Evolutionary conservation across 2,888 invertebrate species (phyloP), one percentile per base, ranked within the genome.

Genomic region (Zygaena filipendulae): DNA sequence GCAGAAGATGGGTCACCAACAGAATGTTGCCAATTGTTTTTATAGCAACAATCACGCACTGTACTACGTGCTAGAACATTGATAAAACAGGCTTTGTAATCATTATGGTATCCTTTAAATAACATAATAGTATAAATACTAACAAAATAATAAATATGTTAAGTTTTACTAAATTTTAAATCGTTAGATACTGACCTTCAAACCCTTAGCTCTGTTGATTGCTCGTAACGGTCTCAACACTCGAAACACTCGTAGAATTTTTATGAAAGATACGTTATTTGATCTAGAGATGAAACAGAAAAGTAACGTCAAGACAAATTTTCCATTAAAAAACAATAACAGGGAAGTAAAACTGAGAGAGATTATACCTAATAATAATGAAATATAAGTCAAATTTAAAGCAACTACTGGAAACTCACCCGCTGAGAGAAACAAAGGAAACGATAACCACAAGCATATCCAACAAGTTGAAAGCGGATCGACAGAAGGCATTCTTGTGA

Each of bases 21-120:
- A 99, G 94, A 84, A 99, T 98, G 88, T 98, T 98, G 82, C 98
- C 97, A 82, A 97, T 97, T 79, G 97, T 97, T 86, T 95, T 95
- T 70, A 97, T 92, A 60, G 97, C 96, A 80, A 97, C 97, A 82
- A 97, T 95, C 83, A 97, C 98, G 87, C 99, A 99, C 84, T 99
- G 97, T 72, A 99, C 98, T 85, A 99, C 99, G 87, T 98, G 97
- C 95, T 99, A 92, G 46, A 71, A 47, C 39, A 35, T 35, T 39
- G 41, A 40, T 39, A 40, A 47, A 40, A 45, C 41, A 39, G 33
- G 32, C 38, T 35, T 39, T n/a, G n/a, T n/a, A n/a, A n/a, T n/a
- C n/a, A n/a, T 22, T 10, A 21, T 9, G 9, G 3, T 12, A n/a
- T n/a, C n/a, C n/a, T n/a, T n/a, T n/a, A n/a, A n/a, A n/a, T n/a